phyloP scores from a whole-genome alignment of 2,113 vertebrate species.

The Passer montanus region DNA sequence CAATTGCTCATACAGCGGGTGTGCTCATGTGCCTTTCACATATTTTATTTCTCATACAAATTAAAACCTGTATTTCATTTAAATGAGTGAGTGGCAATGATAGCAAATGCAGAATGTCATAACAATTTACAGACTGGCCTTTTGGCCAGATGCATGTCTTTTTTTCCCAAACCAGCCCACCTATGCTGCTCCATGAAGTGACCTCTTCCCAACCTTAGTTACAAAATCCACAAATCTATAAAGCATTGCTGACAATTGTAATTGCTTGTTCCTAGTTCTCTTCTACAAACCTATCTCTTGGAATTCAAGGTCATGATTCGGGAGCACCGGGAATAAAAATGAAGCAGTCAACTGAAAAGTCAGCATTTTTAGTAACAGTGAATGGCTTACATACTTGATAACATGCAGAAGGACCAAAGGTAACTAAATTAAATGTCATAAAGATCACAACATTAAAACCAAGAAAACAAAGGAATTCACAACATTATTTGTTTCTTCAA shows the following conservation, averaged over 20 bases:
- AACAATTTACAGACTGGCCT: slow-evolving; percentile 6
- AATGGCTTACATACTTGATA: background rate
- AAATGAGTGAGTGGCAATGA: background rate
- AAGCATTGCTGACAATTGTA: background rate
- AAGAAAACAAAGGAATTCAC: background rate
- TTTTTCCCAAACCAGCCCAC: background rate
- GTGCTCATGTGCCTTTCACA: background rate
- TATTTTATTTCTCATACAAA: background rate
- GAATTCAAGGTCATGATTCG: background rate
- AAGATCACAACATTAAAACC: background rate
- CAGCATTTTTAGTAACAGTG: background rate
- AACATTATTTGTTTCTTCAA: background rate
- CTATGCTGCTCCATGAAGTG: background rate
- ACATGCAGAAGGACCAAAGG: background rate
- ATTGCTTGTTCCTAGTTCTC: background rate
- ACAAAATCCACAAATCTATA: slow-evolving; percentile 1
- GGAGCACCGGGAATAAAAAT: background rate
- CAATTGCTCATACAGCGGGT: background rate
- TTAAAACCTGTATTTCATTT: slow-evolving; percentile 49
- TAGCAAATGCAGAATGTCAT: background rate
- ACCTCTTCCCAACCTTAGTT: background rate
- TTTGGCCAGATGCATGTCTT: background rate
- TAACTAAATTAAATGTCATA: background rate
- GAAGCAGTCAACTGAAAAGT: background rate
- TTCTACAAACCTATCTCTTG: background rate